phyloP scores from a whole-genome alignment of 2,888 invertebrate genomes.

The Sarcophaga carnaria region DNA sequence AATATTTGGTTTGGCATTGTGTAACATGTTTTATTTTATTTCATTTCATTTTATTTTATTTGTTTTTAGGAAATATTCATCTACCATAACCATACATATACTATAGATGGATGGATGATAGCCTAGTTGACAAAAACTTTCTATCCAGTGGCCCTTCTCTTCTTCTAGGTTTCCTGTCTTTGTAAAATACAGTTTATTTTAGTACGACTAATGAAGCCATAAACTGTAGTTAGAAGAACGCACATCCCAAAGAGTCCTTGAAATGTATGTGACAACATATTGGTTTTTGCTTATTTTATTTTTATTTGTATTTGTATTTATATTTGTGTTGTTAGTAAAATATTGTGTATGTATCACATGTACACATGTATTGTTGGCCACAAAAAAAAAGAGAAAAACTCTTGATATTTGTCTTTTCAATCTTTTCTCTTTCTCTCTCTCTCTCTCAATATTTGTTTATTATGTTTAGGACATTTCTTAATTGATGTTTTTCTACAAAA shows the following conservation, averaged over 20 bases:
- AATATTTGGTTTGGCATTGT: too few species aligned
- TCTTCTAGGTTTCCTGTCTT: background rate
- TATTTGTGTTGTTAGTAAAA: background rate
- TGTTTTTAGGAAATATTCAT: constrained; percentile 39
- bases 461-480: constrained; percentile 68
- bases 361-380: constrained; percentile 29
- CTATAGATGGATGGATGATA: too few species aligned
- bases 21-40: constrained; percentile 22
- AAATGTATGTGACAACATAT: constrained; percentile 44
- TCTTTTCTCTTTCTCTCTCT: background rate
- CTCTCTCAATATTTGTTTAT: constrained; percentile 52
- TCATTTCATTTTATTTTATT: constrained; percentile 20
- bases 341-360: constrained; percentile 14
- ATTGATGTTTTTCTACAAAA: constrained; percentile 66
- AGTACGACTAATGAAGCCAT: constrained; percentile 65
- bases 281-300: constrained; percentile 59
- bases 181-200: constrained; percentile 35
- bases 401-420: constrained; percentile 37
- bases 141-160: too few species aligned
- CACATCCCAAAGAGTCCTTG: constrained; percentile 24
- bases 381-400: background rate
- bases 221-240: constrained; percentile 39
- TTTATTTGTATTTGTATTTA: background rate
- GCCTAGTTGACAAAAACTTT: too few species aligned
- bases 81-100: too few species aligned